These are phyloP conservation scores for Hermetia illucens DNA, from an alignment of 1,140 invertebrate genomes.

Conservation along the genomic window DNA sequence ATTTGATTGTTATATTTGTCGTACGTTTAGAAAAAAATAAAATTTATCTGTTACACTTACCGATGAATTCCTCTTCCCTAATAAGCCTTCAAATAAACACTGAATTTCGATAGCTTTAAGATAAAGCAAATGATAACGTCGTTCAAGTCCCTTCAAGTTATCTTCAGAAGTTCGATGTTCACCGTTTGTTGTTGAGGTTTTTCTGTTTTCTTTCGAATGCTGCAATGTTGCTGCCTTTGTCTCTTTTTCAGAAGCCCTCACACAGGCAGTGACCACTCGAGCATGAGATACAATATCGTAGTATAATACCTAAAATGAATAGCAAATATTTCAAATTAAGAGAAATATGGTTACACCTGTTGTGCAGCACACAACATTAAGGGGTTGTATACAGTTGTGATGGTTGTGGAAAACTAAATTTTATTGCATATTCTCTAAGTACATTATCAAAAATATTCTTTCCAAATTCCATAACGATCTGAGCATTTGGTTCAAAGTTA, in stretches of 20 bases:
- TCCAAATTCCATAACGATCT: no score
- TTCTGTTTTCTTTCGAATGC: constrained; percentile 19
- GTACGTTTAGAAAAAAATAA: background rate
- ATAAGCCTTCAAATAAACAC: constrained; percentile 57
- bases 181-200: constrained; percentile 4
- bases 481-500: no score
- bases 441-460: no score
- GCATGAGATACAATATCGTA: constrained; percentile 59
- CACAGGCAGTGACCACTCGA: constrained; percentile 51
- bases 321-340: no score
- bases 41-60: constrained; percentile 14
- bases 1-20: background rate
- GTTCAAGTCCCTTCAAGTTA: constrained; percentile 48
- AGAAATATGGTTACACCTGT: no score
- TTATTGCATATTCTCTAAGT: no score
- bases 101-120: constrained; percentile 79
- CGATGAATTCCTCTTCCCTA: constrained; percentile 24
- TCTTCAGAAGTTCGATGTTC: constrained; percentile 17
- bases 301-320: constrained; percentile 47
- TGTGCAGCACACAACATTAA: no score
- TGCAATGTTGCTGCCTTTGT: constrained; percentile 13
- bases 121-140: constrained; percentile 77
- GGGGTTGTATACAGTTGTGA: no score
- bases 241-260: constrained; percentile 22
- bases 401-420: no score